Conservation (phyloP, 2,113 vertebrate species). For the Odontophorus gujanensis region DNA sequence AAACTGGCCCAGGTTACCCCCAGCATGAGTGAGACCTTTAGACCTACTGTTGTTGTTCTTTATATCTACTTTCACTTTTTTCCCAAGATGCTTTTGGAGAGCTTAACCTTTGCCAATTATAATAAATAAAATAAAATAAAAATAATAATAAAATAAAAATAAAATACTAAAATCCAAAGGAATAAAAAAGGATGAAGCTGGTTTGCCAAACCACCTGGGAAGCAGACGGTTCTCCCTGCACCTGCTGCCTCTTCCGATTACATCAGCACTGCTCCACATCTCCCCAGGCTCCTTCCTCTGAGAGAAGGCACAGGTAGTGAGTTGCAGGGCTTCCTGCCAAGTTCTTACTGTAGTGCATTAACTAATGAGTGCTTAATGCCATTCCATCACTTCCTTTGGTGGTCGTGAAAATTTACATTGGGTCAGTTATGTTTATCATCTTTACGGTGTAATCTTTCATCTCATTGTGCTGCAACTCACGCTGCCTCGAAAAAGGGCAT, state of each 20-base stretch:
- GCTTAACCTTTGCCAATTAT: neutral
- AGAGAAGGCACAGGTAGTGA: neutral
- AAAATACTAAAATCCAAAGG: neutral
- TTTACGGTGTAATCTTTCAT: slow-evolving; percentile 23
- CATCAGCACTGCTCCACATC: neutral
- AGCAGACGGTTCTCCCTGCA: neutral
- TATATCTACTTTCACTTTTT: neutral
- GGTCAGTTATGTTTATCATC: slow-evolving; percentile 63
- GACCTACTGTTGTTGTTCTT: neutral
- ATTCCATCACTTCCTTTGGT: neutral
- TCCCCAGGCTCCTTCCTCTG: neutral
- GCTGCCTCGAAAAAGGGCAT: slow-evolving; percentile 17
- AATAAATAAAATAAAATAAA: neutral
- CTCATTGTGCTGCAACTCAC: neutral
- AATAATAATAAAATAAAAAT: neutral
- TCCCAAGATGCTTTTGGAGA: neutral
- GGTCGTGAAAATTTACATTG: slow-evolving; percentile 42
- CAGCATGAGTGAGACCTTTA: neutral
- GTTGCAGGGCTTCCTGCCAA: neutral
- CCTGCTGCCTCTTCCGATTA: neutral
- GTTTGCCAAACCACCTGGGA: neutral
- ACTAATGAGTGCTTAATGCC: slow-evolving; percentile 15
- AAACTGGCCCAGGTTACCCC: neutral
- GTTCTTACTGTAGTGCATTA: slow-evolving; percentile 24
- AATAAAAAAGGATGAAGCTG: neutral